Evolutionary conservation across 2,888 invertebrate species (phyloP).

Genomic region (Bimastos eiseni): DNA sequence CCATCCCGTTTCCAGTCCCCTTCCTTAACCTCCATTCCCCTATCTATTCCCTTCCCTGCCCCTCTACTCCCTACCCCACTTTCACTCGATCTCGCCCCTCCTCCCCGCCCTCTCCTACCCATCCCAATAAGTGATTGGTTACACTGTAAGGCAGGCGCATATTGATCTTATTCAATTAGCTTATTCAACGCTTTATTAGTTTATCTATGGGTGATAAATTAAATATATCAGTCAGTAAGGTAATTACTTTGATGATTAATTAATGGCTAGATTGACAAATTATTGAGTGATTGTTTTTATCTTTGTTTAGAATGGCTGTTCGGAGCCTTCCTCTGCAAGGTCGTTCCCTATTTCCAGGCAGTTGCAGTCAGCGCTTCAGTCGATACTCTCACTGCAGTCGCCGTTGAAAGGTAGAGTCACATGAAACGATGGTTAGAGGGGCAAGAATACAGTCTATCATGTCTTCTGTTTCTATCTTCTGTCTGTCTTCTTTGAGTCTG

Average conservation of each 20-base stretch:
- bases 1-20: no score
- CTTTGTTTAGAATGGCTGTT: constrained; percentile 30
- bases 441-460: neutral
- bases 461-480: constrained; percentile 10
- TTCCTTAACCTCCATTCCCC: no score
- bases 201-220: neutral
- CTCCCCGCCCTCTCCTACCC: no score
- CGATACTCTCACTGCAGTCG: constrained; percentile 43
- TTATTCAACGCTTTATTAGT: neutral
- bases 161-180: no score
- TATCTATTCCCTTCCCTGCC: no score
- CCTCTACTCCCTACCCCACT: no score
- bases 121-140: no score
- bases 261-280: neutral
- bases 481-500: neutral
- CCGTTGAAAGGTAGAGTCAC: constrained; percentile 42
- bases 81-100: no score
- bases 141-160: no score
- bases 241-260: neutral
- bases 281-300: neutral
- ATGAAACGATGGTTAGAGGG: neutral
- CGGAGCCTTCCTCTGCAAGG: constrained; percentile 40
- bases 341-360: constrained; percentile 43
- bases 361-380: constrained; percentile 43
- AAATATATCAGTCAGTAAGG: neutral